Base-by-base conservation (phyloP, 2,113 vertebrate genomes). In the Puffinus mauretanicus region DNA sequence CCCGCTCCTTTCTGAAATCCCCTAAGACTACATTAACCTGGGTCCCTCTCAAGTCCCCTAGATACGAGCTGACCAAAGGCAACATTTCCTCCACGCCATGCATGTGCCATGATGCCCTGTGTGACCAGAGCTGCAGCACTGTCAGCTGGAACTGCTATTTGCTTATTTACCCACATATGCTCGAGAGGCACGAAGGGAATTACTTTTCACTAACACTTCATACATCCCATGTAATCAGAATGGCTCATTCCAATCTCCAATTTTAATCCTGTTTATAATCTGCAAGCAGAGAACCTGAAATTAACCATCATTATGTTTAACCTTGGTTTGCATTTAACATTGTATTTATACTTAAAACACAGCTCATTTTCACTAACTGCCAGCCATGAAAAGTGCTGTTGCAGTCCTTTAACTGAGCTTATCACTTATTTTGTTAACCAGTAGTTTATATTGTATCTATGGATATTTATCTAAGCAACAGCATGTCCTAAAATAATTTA, bases 41-140 rank as follows among this genome's bases (percentile, higher is more conserved):
- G 32, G 66, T 82, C 32, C 29, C 36, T 73, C 55, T 65, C 19
- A 64, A 61, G 47, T 13, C 15, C 51, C 27, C 19, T 6, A 64
- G 11, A 30, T 8, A 38, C 0, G 1, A 47, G n/a, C 11, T 42
- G 36, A 82, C 34, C 54, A 57, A 65, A 72, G 40, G 40, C 46
- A 61, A 22, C 10, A 1, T 8, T 38, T 67, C 38, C 40, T 55
- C 22, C 52, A 36, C 0, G 4, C 8, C 75, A 34, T 0, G 4
- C 0, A 0, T 13, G 8, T 38, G 29, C 49, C 0, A 0, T 13
- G 62, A 55, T 54, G 49, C 19, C 11, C 46, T 36, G 29, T 5
- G 34, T 36, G 47, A 76, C 11, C 40, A 77, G 49, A 70, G 71
- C 44, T 71, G 49, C 55, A 85, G 57, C 65, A 15, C 61, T 38